Evolutionary conservation across 2,888 invertebrate species (phyloP).

Genomic region (Calliscelio sp.): DNA sequence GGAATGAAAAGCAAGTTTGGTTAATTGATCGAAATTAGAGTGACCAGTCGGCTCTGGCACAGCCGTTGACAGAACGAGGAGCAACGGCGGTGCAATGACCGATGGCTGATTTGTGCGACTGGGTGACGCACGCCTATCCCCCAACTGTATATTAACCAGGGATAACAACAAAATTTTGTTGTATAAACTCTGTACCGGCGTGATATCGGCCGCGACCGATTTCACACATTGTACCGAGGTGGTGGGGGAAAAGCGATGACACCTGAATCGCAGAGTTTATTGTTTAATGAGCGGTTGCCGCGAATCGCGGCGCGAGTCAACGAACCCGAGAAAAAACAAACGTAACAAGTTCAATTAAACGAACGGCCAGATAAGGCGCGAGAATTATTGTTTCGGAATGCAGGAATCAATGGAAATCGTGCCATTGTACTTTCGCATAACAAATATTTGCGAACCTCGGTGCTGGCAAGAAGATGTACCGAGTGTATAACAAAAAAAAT

Average conservation of each 20-base stretch:
- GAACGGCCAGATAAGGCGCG: slow-evolving; percentile 69
- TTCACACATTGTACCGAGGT: no score
- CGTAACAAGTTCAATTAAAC: slow-evolving; percentile 72
- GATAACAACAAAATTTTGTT: slow-evolving; percentile 82
- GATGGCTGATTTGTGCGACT: slow-evolving; percentile 81
- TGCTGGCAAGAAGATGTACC: no score
- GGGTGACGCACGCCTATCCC: slow-evolving; percentile 79
- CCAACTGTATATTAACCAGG: no score
- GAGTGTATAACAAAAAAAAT: no score
- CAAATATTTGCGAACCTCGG: slow-evolving; percentile 68
- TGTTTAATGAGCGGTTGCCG: slow-evolving; percentile 67
- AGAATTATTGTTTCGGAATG: slow-evolving; percentile 73
- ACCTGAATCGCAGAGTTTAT: slow-evolving; percentile 73
- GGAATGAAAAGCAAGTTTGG: slow-evolving; percentile 74
- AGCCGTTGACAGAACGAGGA: slow-evolving; percentile 81
- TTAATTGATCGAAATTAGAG: slow-evolving; percentile 85
- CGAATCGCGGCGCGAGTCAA: slow-evolving; percentile 71
- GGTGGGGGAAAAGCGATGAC: slow-evolving; percentile 61
- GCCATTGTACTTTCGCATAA: slow-evolving; percentile 68
- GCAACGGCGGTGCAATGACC: slow-evolving; percentile 84
- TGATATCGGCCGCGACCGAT: slow-evolving; percentile 65
- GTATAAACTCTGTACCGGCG: slow-evolving; percentile 71
- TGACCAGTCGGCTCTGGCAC: slow-evolving; percentile 79
- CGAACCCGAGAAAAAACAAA: slow-evolving; percentile 74
- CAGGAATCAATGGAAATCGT: slow-evolving; percentile 71